These are phyloP conservation scores for Acyrthosiphon pisum DNA, from an alignment of 1,140 invertebrate genomes.

Conservation along the genomic window DNA sequence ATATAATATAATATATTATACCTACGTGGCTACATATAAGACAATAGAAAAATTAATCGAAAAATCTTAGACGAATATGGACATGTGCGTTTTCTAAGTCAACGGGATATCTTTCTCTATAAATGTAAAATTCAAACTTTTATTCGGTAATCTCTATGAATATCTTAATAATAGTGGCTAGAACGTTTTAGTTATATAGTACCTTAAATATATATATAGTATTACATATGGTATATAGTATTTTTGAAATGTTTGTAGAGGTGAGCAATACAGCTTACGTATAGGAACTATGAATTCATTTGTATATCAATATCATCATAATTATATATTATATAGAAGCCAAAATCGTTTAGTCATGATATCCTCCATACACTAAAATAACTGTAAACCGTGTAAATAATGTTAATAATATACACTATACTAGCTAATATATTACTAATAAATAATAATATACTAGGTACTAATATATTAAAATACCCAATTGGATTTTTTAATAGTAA, in stretches of 20 bases:
- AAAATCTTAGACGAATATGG: neutral
- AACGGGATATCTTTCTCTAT: neutral
- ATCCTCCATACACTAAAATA: neutral
- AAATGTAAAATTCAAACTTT: neutral
- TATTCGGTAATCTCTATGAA: neutral
- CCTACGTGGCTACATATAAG: neutral
- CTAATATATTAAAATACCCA: neutral
- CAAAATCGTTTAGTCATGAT: neutral
- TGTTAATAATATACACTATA: no score
- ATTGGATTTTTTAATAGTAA: neutral
- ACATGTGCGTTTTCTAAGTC: neutral
- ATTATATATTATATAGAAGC: neutral
- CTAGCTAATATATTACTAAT: no score
- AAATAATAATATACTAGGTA: neutral
- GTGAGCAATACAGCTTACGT: neutral
- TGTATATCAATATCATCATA: no score
- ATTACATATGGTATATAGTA: neutral
- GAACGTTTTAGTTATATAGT: neutral
- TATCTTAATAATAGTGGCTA: neutral
- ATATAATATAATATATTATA: neutral
- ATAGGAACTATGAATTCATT: neutral
- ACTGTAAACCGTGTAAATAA: neutral
- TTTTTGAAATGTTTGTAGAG: neutral
- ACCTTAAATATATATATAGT: no score
- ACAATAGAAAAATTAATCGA: conserved; percentile 16